Evolutionary conservation across 2,888 invertebrate genomes (phyloP).

Genomic region (Cephus runcator): DNA sequence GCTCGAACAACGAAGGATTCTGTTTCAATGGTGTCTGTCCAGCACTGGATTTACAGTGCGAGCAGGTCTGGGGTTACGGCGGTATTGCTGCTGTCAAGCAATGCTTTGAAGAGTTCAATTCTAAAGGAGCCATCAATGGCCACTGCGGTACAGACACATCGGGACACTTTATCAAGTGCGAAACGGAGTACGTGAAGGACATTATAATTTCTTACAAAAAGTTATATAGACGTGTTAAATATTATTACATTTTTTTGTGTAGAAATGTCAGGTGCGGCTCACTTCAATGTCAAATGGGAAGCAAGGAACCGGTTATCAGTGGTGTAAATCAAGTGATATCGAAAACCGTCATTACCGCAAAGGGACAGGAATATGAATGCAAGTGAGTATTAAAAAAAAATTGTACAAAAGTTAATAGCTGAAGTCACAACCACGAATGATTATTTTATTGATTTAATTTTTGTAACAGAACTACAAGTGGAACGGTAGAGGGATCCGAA

Average conservation of each 20-base stretch:
- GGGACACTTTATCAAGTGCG: constrained; percentile 87
- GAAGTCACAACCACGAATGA: not conserved
- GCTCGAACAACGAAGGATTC: constrained; percentile 77
- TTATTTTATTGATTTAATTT: constrained; percentile 1
- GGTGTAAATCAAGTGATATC: constrained; percentile 87
- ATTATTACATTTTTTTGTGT: constrained; percentile 11
- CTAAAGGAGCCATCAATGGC: constrained; percentile 93
- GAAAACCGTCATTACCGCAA: constrained; percentile 88
- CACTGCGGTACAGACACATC: constrained; percentile 89
- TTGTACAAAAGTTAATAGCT: not conserved
- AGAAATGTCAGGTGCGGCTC: constrained; percentile 95
- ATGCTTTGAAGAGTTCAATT: constrained; percentile 95
- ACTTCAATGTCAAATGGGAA: constrained; percentile 92
- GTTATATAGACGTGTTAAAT: not conserved
- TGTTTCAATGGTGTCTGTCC: constrained; percentile 95
- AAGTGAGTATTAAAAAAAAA: constrained; percentile 77
- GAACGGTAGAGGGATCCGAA: constrained; percentile 73
- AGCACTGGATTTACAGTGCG: constrained; percentile 88
- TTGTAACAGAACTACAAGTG: constrained; percentile 76
- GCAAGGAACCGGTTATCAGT: constrained; percentile 80
- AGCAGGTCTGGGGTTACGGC: constrained; percentile 92
- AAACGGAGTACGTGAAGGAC: constrained; percentile 72
- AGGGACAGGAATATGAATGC: constrained; percentile 93
- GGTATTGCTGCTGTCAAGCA: constrained; percentile 84
- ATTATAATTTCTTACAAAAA: not conserved